These are phyloP conservation scores for Arge pagana DNA, from an alignment of 2,888 invertebrate genomes.

Conservation along the genomic window DNA sequence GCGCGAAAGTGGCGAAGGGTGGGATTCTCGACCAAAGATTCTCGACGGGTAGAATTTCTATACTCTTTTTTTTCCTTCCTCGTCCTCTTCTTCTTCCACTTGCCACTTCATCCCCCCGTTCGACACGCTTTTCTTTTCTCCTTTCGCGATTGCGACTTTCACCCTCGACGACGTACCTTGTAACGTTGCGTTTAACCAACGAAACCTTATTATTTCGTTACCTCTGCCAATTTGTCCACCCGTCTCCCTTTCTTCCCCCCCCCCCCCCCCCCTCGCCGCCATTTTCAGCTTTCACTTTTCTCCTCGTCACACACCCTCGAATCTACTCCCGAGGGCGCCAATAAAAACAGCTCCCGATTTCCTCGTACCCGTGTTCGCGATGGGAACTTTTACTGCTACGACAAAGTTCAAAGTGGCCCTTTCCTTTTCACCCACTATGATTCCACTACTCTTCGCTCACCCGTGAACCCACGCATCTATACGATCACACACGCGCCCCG, in stretches of 20 bases:
- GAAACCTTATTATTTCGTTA: no score
- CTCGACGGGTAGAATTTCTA: constrained; percentile 21
- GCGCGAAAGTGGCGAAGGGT: constrained; percentile 51
- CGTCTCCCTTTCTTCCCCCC: background rate
- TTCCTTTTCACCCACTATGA: no score
- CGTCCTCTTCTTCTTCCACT: constrained; percentile 18
- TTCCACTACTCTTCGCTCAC: no score
- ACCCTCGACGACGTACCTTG: background rate
- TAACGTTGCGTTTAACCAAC: no score
- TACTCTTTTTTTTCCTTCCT: constrained; percentile 27
- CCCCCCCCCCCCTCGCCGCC: no score
- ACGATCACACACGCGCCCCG: background rate
- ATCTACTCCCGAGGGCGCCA: no score
- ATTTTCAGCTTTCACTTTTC: no score
- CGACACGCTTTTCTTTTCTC: background rate
- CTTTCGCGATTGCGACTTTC: constrained; percentile 10
- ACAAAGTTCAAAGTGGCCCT: constrained; percentile 3
- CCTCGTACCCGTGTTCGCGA: no score
- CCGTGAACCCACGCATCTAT: background rate
- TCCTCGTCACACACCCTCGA: no score
- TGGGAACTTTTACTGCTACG: background rate
- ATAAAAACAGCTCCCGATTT: no score
- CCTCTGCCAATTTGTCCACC: no score
- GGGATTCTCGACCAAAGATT: constrained; percentile 22
- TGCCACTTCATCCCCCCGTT: constrained; percentile 6